phyloP scores from a whole-genome alignment of 1,140 invertebrate genomes.

The Drosophila ficusphila region DNA sequence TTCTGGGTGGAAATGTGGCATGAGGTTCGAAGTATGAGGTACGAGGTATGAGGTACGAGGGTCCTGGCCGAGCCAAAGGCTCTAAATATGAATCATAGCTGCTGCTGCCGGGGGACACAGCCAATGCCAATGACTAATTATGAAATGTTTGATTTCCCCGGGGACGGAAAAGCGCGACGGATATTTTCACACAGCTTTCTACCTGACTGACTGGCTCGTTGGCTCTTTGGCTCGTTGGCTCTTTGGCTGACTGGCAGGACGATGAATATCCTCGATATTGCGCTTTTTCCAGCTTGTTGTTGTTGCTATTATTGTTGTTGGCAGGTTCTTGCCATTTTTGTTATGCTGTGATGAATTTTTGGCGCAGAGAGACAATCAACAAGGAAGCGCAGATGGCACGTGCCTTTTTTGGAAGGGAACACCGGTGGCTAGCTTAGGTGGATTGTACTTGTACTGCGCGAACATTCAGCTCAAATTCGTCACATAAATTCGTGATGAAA shows the following conservation, averaged over 20 bases:
- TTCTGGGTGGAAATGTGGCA: background rate
- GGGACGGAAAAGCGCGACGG: slow-evolving; percentile 68
- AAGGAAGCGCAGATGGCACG: slow-evolving; percentile 56
- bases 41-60: too few relatives aligned
- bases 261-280: slow-evolving; percentile 61
- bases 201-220: slow-evolving; percentile 35
- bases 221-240: slow-evolving; percentile 18
- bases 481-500: slow-evolving; percentile 71
- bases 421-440: background rate
- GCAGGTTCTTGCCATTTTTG: slow-evolving; percentile 28
- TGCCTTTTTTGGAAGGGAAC: slow-evolving; percentile 7
- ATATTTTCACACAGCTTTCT: slow-evolving; percentile 64
- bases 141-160: slow-evolving; percentile 84
- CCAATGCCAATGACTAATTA: slow-evolving; percentile 83
- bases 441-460: background rate
- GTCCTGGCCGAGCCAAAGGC: slow-evolving; percentile 25
- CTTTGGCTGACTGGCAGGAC: slow-evolving; percentile 49
- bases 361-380: slow-evolving; percentile 61
- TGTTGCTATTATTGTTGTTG: too few relatives aligned
- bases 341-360: slow-evolving; percentile 46
- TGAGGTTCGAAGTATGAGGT: too few relatives aligned
- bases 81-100: slow-evolving; percentile 72
- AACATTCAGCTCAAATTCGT: slow-evolving; percentile 20
- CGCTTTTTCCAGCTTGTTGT: too few relatives aligned
- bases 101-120: slow-evolving; percentile 44